These are phyloP conservation scores for Catharus ustulatus DNA, from an alignment of 2,797 vertebrate species.

Conservation along the genomic window DNA sequence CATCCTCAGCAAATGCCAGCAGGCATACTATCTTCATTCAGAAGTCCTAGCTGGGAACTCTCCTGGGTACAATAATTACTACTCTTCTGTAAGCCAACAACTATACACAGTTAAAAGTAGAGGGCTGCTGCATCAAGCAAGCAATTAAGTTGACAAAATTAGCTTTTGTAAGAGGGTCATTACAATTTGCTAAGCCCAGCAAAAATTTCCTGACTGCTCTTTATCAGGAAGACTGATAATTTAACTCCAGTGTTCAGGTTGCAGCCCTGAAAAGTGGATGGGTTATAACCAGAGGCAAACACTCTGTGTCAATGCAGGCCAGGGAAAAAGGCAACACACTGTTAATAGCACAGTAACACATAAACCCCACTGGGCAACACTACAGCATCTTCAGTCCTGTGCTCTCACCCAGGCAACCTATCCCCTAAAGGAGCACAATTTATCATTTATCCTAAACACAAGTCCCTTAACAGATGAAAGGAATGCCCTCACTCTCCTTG, in stretches of 20 bases:
- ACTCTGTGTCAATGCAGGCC: not conserved
- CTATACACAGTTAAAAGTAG: conserved; percentile 50
- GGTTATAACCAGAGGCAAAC: not conserved
- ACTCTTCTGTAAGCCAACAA: conserved; percentile 44
- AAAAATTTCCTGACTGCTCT: conserved; percentile 36
- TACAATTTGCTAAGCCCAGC: conserved; percentile 43
- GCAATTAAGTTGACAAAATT: conserved; percentile 64
- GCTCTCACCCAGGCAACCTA: not conserved
- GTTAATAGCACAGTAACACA: not conserved
- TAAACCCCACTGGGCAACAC: conserved; percentile 5
- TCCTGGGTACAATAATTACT: conserved; percentile 54
- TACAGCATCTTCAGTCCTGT: not conserved
- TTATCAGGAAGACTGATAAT: conserved; percentile 18
- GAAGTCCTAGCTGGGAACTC: conserved; percentile 40
- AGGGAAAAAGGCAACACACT: not conserved
- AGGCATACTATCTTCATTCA: conserved; percentile 52
- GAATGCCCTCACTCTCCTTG: not conserved
- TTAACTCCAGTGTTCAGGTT: not conserved
- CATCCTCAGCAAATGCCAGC: conserved; percentile 51
- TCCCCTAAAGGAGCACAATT: not conserved
- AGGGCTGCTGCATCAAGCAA: conserved; percentile 45
- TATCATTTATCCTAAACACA: not conserved
- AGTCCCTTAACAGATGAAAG: not conserved
- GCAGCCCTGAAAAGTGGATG: not conserved
- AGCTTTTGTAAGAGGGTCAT: conserved; percentile 53